Percentiles rank a stretch among this genome's conserved stretches.
phyloP scores from a whole-genome alignment of 2,113 vertebrate species.

The Anoura caudifer region DNA sequence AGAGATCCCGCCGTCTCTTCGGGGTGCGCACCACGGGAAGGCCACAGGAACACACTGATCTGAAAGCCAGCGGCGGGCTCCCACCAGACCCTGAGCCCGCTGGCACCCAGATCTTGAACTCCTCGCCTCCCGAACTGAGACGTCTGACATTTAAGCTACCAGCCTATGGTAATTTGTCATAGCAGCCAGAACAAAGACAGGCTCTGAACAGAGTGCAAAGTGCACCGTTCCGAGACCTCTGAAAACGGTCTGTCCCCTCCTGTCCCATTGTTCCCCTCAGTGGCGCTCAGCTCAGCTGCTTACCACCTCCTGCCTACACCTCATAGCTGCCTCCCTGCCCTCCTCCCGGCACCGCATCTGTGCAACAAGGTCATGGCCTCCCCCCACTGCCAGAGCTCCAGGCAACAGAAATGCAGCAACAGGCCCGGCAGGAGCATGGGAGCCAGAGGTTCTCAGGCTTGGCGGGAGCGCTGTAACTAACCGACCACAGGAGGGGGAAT shows the following conservation, averaged over 20 bases:
- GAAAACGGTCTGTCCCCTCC: background rate
- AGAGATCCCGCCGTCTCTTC: background rate
- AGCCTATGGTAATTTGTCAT: background rate
- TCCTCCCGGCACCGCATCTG: background rate
- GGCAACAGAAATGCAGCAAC: background rate
- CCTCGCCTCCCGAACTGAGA: background rate
- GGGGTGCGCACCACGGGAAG: background rate
- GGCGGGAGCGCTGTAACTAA: background rate
- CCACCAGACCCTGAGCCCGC: background rate
- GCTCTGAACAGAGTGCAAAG: background rate
- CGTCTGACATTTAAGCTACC: background rate
- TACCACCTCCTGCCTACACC: background rate
- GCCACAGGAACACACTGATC: background rate
- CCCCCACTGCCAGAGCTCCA: background rate
- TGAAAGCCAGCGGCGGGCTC: background rate
- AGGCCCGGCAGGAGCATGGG: background rate
- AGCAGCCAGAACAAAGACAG: background rate
- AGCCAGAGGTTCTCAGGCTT: background rate
- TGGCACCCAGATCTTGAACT: background rate
- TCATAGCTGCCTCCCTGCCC: background rate
- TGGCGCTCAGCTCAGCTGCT: background rate
- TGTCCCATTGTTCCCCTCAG: accelerated
- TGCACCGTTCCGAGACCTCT: background rate
- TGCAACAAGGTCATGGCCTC: background rate
- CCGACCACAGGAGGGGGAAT: background rate